phyloP scores from a whole-genome alignment of 2,113 vertebrate species.

The Dolichotis patagonum region DNA sequence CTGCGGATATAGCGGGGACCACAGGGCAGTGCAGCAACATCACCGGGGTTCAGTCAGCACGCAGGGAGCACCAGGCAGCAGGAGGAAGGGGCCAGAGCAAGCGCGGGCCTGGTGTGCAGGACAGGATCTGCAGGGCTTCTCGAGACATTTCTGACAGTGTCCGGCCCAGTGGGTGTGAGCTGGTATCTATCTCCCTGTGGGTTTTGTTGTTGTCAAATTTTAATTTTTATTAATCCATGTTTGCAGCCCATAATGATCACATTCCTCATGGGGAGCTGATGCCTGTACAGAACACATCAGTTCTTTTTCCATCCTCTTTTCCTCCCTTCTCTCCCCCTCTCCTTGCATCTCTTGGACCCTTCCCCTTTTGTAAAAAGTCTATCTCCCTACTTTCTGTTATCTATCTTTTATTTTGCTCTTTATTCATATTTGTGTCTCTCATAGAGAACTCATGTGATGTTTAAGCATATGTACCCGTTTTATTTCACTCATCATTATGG shows the following conservation, averaged over 20 bases:
- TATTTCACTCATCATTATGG: neutral
- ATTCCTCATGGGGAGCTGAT: neutral
- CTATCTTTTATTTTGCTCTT: neutral
- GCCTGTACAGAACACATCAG: neutral
- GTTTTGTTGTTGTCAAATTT: neutral
- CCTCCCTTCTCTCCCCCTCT: neutral
- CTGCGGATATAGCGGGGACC: too few relatives aligned
- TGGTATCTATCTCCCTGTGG: neutral
- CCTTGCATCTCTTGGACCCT: neutral
- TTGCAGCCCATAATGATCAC: neutral
- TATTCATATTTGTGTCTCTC: neutral
- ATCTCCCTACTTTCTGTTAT: neutral
- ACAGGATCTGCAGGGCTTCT: neutral
- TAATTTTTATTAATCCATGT: neutral
- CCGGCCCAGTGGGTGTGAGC: neutral
- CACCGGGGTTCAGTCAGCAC: neutral
- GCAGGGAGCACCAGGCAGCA: neutral
- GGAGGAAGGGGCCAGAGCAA: neutral
- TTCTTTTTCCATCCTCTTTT: neutral
- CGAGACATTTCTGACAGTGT: neutral
- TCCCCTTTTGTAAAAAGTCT: neutral
- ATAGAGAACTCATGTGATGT: neutral
- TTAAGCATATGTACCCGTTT: neutral
- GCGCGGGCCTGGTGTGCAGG: neutral
- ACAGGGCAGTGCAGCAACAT: rapidly evolving